phyloP scores from a whole-genome alignment of 2,888 invertebrate species.

The Caenorhabditis panamensis region DNA sequence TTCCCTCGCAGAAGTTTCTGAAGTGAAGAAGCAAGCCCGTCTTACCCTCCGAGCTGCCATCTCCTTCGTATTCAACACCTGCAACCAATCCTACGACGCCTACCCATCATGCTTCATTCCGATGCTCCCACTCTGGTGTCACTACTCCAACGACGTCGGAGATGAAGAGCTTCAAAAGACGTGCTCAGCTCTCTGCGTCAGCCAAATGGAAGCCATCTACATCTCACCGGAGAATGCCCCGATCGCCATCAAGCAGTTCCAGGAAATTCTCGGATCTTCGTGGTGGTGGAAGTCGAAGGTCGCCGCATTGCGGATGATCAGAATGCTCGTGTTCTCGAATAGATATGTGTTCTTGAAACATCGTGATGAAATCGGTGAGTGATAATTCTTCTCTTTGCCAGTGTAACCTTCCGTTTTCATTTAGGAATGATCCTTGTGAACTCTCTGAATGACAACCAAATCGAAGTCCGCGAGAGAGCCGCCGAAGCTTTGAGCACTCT shows the following conservation, averaged over 20 bases:
- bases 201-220: conserved; percentile 69
- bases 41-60: conserved; percentile 72
- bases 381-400: no score
- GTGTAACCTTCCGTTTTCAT: neutral
- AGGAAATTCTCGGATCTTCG: conserved; percentile 42
- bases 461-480: conserved; percentile 88
- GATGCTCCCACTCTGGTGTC: conserved; percentile 81
- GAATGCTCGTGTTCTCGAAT: conserved; percentile 84
- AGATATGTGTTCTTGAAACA: conserved; percentile 81
- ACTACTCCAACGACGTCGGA: conserved; percentile 87
- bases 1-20: conserved; percentile 53
- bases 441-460: conserved; percentile 60
- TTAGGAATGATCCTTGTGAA: conserved; percentile 48
- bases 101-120: conserved; percentile 64
- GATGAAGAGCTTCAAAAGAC: conserved; percentile 68
- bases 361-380: conserved; percentile 62
- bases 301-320: conserved; percentile 83
- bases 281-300: conserved; percentile 83
- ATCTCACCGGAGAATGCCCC: conserved; percentile 49
- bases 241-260: conserved; percentile 38
- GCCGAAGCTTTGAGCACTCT: conserved; percentile 90
- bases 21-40: conserved; percentile 67
- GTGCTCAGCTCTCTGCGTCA: conserved; percentile 65
- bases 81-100: conserved; percentile 62
- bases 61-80: conserved; percentile 67